Evolutionary conservation across 1,140 invertebrate species (phyloP).

Genomic region (Drosophila trapezifrons): DNA sequence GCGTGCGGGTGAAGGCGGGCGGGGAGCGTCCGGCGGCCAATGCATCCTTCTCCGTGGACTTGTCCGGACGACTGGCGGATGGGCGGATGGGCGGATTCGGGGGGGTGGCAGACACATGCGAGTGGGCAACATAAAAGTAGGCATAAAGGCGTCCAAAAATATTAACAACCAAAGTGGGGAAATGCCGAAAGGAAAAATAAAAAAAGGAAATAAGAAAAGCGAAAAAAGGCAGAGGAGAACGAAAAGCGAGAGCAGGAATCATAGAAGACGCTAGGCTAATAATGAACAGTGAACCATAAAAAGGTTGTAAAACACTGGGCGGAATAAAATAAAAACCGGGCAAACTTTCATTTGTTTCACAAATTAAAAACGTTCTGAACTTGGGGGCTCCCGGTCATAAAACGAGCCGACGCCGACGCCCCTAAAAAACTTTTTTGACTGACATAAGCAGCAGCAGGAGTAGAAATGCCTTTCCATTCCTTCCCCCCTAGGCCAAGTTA

Average conservation of each 20-base stretch:
- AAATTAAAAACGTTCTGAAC: slow-evolving; percentile 70
- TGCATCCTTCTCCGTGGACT: slow-evolving; percentile 87
- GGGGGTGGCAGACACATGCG: slow-evolving; percentile 68
- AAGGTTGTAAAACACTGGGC: slow-evolving; percentile 69
- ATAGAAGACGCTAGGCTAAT: slow-evolving; percentile 69
- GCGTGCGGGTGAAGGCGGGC: slow-evolving; percentile 93
- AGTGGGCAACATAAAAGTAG: slow-evolving; percentile 77
- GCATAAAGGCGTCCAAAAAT: slow-evolving; percentile 77
- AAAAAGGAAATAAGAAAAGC: slow-evolving; percentile 11
- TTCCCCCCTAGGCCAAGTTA: slow-evolving; percentile 39
- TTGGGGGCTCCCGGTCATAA: slow-evolving; percentile 52
- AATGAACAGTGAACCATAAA: slow-evolving; percentile 82
- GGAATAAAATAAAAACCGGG: slow-evolving; percentile 42
- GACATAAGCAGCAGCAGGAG: background rate
- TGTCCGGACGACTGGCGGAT: slow-evolving; percentile 87
- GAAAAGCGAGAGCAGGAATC: slow-evolving; percentile 38
- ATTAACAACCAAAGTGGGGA: slow-evolving; percentile 64
- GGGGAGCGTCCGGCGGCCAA: slow-evolving; percentile 88
- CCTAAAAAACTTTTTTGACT: slow-evolving; percentile 47
- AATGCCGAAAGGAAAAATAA: slow-evolving; percentile 25
- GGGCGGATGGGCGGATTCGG: slow-evolving; percentile 24
- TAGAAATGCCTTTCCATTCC: slow-evolving; percentile 22
- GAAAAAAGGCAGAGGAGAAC: slow-evolving; percentile 13
- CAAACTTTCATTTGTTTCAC: slow-evolving; percentile 80
- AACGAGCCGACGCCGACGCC: slow-evolving; percentile 50